phyloP scores from a whole-genome alignment of 2,113 vertebrate genomes.

The Empidonax traillii region DNA sequence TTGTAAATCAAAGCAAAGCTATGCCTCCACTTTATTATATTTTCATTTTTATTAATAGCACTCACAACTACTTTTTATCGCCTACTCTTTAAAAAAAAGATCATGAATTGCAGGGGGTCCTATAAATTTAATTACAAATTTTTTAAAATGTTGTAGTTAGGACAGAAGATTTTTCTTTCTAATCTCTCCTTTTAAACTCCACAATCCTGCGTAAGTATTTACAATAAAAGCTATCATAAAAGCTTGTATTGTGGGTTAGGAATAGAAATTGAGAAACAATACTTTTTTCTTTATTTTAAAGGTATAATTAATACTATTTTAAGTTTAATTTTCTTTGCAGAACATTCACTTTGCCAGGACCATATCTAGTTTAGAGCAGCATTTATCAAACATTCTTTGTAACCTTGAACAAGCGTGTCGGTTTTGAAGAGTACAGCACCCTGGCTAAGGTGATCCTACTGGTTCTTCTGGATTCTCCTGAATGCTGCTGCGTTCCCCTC shows the following conservation, averaged over 20 bases:
- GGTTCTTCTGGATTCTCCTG: conserved; percentile 39
- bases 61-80: background rate
- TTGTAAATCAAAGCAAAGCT: background rate
- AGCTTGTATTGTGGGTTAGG: background rate
- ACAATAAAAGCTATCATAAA: background rate
- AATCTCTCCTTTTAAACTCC: background rate
- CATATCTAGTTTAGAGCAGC: background rate
- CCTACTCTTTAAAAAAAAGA: background rate
- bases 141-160: background rate
- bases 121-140: background rate
- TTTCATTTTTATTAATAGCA: background rate
- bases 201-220: background rate
- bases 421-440: background rate
- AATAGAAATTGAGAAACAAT: background rate
- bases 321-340: background rate
- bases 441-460: background rate
- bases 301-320: background rate
- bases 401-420: rapidly evolving
- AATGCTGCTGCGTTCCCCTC: background rate
- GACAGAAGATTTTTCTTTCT: background rate
- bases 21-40: background rate
- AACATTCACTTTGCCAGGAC: background rate
- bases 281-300: background rate
- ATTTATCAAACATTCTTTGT: conserved; percentile 1
- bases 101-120: background rate